Evolutionary conservation across 2,113 vertebrate species (phyloP).

Genomic region (Saccopteryx leptura): DNA sequence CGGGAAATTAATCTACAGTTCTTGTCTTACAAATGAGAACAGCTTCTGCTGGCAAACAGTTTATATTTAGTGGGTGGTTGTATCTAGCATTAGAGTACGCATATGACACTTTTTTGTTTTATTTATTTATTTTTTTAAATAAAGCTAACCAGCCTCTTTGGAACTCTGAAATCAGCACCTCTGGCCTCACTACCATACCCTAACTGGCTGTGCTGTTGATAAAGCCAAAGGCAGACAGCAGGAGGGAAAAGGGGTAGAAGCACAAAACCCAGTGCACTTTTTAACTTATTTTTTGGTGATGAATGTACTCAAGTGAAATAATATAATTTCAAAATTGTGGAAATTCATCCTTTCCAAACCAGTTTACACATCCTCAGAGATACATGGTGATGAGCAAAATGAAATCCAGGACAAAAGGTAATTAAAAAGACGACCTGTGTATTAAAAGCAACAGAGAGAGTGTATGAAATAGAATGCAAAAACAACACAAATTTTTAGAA

Average conservation of each 20-base stretch:
- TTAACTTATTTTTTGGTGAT: background rate
- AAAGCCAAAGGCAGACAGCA: background rate
- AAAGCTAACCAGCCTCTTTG: background rate
- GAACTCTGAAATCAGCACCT: background rate
- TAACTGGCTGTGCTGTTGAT: no score
- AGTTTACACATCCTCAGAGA: background rate
- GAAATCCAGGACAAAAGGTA: background rate
- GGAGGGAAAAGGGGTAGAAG: background rate
- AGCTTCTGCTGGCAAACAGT: background rate
- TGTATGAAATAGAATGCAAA: background rate
- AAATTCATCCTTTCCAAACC: constrained; percentile 1
- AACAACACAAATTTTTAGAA: background rate
- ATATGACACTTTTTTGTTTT: background rate
- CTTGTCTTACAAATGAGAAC: background rate
- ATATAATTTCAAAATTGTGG: background rate
- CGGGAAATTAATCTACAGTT: background rate
- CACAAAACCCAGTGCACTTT: background rate
- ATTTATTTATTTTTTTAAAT: background rate
- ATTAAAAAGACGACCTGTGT: constrained; percentile 3
- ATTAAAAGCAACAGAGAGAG: background rate
- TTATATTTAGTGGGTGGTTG: background rate
- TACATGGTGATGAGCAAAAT: background rate
- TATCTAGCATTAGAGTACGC: background rate
- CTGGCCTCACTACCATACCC: background rate
- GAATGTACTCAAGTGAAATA: background rate